A percentile compares a stretch with the other conserved stretches of the same genome.
Evolutionary conservation across 2,113 vertebrate species (phyloP).

Genomic region (Colaptes auratus): DNA sequence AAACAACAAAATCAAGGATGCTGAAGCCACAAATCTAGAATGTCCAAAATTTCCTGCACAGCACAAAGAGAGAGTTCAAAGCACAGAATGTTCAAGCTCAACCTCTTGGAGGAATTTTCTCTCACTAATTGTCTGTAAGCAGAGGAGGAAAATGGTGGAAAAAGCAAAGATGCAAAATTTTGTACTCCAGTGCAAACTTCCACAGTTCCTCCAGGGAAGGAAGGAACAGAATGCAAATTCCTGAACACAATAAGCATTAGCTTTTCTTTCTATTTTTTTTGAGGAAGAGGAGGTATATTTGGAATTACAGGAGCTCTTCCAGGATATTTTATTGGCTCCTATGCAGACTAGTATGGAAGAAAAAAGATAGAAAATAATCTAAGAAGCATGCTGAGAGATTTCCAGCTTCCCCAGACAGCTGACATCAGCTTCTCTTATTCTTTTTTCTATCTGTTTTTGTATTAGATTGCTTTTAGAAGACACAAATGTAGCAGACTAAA

Average conservation of each 20-base stretch:
- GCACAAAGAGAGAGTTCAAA: background rate
- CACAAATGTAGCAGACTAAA: background rate
- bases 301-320: background rate
- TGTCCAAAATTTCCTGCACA: background rate
- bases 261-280: background rate
- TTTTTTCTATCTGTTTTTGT: background rate
- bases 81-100: background rate
- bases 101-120: background rate
- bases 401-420: background rate
- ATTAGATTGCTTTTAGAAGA: background rate
- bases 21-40: background rate
- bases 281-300: background rate
- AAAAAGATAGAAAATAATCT: background rate
- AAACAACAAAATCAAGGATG: background rate
- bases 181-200: background rate
- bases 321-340: background rate
- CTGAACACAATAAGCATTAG: background rate
- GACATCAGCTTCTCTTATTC: background rate
- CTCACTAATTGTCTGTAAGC: background rate
- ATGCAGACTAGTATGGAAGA: background rate
- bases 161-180: conserved; percentile 1
- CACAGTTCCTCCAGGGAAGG: background rate
- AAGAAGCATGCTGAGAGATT: background rate
- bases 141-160: background rate
- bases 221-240: background rate